A percentile compares a stretch with the other conserved stretches of the same genome.
These are phyloP conservation scores for Sterrhoptilus dennistouni DNA, from an alignment of 2,113 vertebrate genomes.

Conservation along the genomic window DNA sequence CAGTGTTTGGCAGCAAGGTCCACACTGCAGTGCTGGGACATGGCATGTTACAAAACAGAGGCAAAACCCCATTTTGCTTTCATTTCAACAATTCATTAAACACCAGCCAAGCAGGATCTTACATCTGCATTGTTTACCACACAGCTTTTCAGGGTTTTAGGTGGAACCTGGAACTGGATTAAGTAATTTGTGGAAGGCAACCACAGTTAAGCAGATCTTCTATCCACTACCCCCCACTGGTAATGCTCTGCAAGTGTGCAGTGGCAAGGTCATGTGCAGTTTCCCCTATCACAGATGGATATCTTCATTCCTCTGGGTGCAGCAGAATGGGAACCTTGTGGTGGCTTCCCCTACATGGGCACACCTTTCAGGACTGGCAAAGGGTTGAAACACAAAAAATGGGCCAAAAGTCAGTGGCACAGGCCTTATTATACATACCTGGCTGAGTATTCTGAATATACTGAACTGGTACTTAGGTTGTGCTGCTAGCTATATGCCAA, in stretches of 20 bases:
- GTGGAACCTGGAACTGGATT: neutral
- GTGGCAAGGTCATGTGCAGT: neutral
- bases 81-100: neutral
- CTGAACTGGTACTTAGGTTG: neutral
- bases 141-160: neutral
- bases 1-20: neutral
- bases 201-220: neutral
- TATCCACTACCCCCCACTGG: neutral
- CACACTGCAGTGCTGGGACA: neutral
- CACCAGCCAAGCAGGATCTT: neutral
- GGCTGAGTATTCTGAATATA: neutral
- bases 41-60: neutral
- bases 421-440: neutral
- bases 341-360: neutral
- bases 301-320: neutral
- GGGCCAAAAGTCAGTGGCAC: neutral
- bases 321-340: accelerated
- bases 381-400: neutral
- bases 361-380: neutral
- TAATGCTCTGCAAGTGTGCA: neutral
- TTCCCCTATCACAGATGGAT: neutral
- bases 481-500: neutral
- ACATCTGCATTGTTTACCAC: neutral
- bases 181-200: neutral
- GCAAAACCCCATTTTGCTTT: neutral